Evolutionary conservation across 2,888 invertebrate genomes (phyloP).

Genomic region (Galeruca laticollis): DNA sequence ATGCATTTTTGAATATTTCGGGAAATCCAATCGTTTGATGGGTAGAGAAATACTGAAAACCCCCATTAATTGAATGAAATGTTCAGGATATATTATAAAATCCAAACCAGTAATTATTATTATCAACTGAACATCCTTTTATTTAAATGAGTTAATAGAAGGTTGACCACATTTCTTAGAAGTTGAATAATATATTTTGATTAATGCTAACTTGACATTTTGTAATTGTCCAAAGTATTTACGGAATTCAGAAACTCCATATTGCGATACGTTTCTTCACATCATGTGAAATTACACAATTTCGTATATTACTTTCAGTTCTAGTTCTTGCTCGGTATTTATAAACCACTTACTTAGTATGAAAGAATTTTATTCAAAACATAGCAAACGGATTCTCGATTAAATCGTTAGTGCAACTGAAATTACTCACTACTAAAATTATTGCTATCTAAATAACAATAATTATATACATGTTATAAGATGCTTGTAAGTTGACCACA

Average conservation of each 20-base stretch:
- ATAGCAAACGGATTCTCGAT: background rate
- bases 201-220: constrained; percentile 5
- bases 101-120: background rate
- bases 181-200: background rate
- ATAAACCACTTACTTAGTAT: constrained; percentile 1
- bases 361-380: background rate
- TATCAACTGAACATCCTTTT: background rate
- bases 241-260: constrained; percentile 12
- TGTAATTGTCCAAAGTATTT: background rate
- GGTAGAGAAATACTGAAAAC: background rate
- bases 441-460: background rate
- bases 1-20: too few species aligned
- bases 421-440: constrained; percentile 1
- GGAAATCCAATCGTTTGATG: background rate
- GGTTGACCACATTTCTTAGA: background rate
- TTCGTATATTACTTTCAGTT: constrained; percentile 4
- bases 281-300: constrained; percentile 7
- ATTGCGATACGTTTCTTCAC: constrained; percentile 2
- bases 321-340: background rate
- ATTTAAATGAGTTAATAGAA: background rate
- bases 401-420: background rate
- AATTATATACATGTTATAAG: background rate
- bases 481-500: too few species aligned
- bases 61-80: background rate
- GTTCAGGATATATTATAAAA: background rate